Percentiles rank a stretch among this genome's conserved stretches.
These are phyloP conservation scores for Darevskia nairensis DNA, from an alignment of 2,797 vertebrate species.

Conservation along the genomic window DNA sequence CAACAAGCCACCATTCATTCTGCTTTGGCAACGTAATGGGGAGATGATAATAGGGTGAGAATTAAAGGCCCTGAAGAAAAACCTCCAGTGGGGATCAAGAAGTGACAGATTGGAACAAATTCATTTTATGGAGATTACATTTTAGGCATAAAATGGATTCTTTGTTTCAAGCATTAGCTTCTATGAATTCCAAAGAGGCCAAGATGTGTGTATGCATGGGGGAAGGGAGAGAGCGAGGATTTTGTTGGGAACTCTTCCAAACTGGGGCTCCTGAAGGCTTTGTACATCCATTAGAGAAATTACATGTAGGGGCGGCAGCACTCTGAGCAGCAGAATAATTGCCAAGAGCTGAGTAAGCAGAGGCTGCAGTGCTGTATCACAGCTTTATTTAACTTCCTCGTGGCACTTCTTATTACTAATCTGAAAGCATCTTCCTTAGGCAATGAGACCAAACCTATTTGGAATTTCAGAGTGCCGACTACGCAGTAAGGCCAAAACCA, in stretches of 20 bases:
- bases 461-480: constrained; percentile 8
- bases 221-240: background rate
- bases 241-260: constrained; percentile 54
- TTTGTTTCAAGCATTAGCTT: constrained; percentile 30
- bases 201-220: background rate
- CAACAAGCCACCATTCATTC: constrained; percentile 32
- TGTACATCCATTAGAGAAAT: constrained; percentile 56
- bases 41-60: background rate
- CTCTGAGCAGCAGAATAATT: constrained; percentile 8
- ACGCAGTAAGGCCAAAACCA: constrained; percentile 12
- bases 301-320: background rate
- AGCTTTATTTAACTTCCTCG: background rate
- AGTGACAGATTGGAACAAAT: constrained; percentile 32
- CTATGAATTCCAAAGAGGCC: constrained; percentile 25
- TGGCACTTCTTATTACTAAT: background rate
- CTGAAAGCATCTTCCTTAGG: constrained; percentile 21
- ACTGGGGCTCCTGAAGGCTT: constrained; percentile 12
- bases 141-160: constrained; percentile 35
- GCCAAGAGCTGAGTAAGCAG: constrained; percentile 41
- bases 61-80: constrained; percentile 28
- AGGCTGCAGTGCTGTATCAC: background rate
- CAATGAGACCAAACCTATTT: constrained; percentile 30
- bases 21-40: constrained; percentile 21
- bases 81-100: background rate
- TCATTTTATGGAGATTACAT: constrained; percentile 25